phyloP scores from a whole-genome alignment of 2,113 vertebrate genomes.

The Pardalotus punctatus region DNA sequence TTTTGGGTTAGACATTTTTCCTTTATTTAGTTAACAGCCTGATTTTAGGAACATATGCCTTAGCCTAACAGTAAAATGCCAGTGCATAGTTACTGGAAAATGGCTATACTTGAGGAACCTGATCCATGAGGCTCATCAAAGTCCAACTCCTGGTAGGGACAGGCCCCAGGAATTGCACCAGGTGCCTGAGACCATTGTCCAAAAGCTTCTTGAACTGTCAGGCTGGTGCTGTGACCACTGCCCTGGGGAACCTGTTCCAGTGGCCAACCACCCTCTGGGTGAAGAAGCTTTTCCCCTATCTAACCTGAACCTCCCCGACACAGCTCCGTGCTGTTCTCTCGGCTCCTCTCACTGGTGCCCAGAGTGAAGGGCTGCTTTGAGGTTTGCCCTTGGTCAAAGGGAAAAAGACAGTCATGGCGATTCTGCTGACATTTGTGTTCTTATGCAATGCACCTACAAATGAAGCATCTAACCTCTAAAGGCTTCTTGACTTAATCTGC shows the following conservation, averaged over 20 bases:
- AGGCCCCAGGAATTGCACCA: not conserved
- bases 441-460: not conserved
- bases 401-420: not conserved
- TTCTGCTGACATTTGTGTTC: not conserved
- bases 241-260: not conserved
- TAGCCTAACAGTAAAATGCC: not conserved
- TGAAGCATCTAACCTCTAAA: not conserved
- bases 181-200: not conserved
- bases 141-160: not conserved
- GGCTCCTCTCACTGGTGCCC: not conserved
- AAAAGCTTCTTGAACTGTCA: not conserved
- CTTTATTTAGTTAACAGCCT: not conserved
- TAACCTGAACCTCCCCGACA: too few relatives aligned
- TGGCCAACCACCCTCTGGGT: not conserved
- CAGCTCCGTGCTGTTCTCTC: not conserved
- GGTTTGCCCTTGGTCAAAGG: not conserved
- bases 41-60: not conserved
- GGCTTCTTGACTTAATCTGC: not conserved
- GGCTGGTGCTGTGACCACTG: not conserved
- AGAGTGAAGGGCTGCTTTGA: not conserved
- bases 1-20: not conserved
- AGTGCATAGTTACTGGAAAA: not conserved
- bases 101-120: not conserved
- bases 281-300: not conserved
- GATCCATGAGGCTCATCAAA: not conserved